phyloP scores from a whole-genome alignment of 2,113 vertebrate species.

The Ailurus styani region DNA sequence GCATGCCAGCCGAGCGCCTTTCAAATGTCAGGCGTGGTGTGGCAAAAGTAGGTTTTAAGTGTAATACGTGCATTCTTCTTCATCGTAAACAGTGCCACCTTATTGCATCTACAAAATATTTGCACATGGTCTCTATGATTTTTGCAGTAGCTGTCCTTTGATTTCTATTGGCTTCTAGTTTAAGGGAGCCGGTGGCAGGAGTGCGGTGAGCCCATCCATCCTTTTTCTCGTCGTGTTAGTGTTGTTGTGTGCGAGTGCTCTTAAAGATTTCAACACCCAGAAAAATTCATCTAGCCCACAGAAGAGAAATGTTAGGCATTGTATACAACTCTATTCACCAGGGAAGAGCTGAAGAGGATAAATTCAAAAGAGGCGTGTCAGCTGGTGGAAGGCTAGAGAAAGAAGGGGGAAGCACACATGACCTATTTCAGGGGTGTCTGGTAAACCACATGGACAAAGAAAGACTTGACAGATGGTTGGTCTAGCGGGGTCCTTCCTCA shows the following conservation, averaged over 20 bases:
- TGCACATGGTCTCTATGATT: background rate
- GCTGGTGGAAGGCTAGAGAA: background rate
- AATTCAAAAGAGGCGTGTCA: background rate
- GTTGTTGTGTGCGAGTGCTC: background rate
- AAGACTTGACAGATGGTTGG: conserved; percentile 40
- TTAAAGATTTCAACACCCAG: background rate
- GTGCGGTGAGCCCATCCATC: accelerated
- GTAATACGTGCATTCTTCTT: background rate
- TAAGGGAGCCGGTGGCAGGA: background rate
- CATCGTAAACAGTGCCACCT: background rate
- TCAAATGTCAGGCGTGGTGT: background rate
- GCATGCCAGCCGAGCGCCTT: background rate
- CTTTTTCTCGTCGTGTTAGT: conserved; percentile 13
- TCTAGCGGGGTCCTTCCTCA: conserved; percentile 19
- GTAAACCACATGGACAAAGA: background rate
- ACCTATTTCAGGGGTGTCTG: background rate
- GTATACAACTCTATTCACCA: conserved; percentile 1
- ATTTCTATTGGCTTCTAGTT: background rate
- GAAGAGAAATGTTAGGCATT: background rate
- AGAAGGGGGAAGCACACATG: background rate
- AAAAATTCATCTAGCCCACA: background rate
- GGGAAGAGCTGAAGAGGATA: background rate
- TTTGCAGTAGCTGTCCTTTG: conserved; percentile 28
- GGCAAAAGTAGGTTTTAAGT: background rate
- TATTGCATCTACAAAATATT: background rate